Base-by-base conservation (phyloP, 2,888 invertebrate species). In the Nasonia oneida region DNA sequence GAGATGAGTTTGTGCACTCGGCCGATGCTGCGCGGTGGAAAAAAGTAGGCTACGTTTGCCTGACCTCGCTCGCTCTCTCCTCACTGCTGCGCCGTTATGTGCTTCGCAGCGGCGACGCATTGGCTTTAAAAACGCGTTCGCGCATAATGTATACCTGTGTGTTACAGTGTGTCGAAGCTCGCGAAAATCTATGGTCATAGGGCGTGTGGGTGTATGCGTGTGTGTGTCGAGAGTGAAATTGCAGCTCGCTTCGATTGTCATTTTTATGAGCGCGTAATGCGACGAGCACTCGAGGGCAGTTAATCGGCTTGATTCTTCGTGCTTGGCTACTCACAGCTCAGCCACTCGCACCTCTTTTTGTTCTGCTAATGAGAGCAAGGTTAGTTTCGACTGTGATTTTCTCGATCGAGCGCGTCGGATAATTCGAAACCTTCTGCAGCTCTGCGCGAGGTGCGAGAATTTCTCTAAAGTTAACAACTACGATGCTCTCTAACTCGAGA, bases 351-450 rank as follows among this genome's bases (percentile, higher is more conserved):
- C 67, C 57, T 70, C 39, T 64, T 74, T 47, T 74, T 74, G 71
- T 78, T 23, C 64, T 42, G 50, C 10, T 74, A 84, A 84, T 23
- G 81, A 79, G 82, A 84, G 76, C 85, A 83, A 85, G 85, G 80
- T 85, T 83, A 83, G 77, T 15, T 23, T 50, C 64, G 79, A 71
- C 76, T 85, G 64, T 47, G 53, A 82, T 78, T 84, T 84, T 82
- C 82, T 82, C 74, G 76, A 84, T 84, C 81, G 70, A 86, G 37
- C 73, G 75, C 70, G 47, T 81, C 70, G 57, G 83, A 86, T 79
- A 70, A 86, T 81, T 74, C 47, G 81, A 83, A 83, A 80, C 76
- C 83, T 73, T 47, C 2, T 47, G 4, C 4, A 37, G 47, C 47
- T 10, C 12, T 71, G n/a, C 18, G 23, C 23, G 23, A 23, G 23